Conservation (phyloP, 1,140 invertebrate genomes). For the Drosophila arawakana region DNA sequence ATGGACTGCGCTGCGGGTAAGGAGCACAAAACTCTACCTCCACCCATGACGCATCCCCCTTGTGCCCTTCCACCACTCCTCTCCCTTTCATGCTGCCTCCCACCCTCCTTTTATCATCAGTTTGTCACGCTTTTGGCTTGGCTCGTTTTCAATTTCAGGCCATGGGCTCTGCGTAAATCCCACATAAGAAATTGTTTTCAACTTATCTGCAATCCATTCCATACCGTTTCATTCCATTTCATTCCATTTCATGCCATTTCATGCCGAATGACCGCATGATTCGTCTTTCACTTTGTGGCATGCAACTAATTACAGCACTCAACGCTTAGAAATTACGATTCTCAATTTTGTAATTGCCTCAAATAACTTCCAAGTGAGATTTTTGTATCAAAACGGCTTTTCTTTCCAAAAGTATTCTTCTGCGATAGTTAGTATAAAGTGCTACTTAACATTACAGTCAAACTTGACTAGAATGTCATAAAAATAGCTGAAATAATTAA, state of each 20-base stretch:
- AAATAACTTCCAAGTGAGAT: not conserved
- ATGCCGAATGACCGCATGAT: slow-evolving; percentile 22
- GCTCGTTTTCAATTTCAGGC: slow-evolving; percentile 70
- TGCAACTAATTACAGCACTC: slow-evolving; percentile 24
- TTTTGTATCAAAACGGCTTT: not conserved
- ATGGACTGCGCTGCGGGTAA: too few relatives aligned
- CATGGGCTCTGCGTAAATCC: slow-evolving; percentile 62
- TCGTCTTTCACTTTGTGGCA: slow-evolving; percentile 11
- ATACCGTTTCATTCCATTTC: slow-evolving; percentile 1
- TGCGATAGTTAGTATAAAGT: too few relatives aligned
- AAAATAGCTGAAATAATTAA: too few relatives aligned
- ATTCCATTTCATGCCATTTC: slow-evolving; percentile 14
- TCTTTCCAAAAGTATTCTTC: not conserved
- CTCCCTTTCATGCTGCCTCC: not conserved
- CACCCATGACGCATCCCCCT: not conserved
- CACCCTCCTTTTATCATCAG: not conserved
- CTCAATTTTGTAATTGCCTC: not conserved
- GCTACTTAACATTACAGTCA: too few relatives aligned
- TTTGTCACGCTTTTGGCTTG: slow-evolving; percentile 34
- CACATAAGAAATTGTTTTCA: slow-evolving; percentile 77
- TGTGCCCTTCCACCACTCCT: not conserved
- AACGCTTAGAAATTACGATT: slow-evolving; percentile 14
- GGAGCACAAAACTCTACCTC: not conserved
- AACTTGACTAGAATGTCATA: too few relatives aligned
- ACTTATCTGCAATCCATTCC: slow-evolving; percentile 53